A percentile compares a stretch with the other conserved stretches of the same genome.
Conservation (phyloP, 2,888 invertebrate genomes). For the Chromoteleia sp. region DNA sequence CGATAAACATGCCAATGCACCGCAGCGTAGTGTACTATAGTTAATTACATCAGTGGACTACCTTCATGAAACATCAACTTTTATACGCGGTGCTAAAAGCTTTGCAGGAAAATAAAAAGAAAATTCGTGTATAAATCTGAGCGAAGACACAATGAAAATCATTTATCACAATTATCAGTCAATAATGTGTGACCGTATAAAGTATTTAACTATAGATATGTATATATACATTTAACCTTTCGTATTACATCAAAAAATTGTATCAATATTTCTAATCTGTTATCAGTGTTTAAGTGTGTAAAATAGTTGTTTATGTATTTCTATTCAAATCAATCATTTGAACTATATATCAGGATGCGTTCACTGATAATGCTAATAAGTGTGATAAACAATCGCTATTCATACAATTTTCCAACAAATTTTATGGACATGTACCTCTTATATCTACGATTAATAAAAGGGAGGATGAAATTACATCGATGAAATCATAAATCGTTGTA, state of each 20-base stretch:
- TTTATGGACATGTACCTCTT: no score
- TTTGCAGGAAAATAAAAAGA: constrained; percentile 15
- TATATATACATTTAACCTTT: constrained; percentile 1
- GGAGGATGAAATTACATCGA: no score
- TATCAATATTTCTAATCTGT: neutral
- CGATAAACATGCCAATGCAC: constrained; percentile 44
- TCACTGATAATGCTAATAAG: neutral
- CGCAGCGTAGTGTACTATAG: constrained; percentile 14
- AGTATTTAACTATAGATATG: constrained; percentile 2
- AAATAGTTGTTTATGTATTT: no score
- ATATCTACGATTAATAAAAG: no score
- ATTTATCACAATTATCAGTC: constrained; percentile 31
- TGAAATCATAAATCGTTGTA: no score
- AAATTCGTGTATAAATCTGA: constrained; percentile 19
- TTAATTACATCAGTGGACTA: constrained; percentile 41
- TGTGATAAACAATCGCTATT: neutral
- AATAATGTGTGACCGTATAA: neutral
- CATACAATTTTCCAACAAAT: no score
- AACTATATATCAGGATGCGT: neutral
- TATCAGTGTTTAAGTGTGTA: neutral
- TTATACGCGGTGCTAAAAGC: constrained; percentile 65
- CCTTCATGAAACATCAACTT: constrained; percentile 61
- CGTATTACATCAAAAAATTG: neutral
- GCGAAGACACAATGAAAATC: constrained; percentile 18
- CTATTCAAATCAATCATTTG: neutral